Percentiles rank a stretch among this genome's conserved stretches.
These are phyloP conservation scores for Sphaeramia orbicularis DNA, from an alignment of 2,797 vertebrate species.

Conservation along the genomic window DNA sequence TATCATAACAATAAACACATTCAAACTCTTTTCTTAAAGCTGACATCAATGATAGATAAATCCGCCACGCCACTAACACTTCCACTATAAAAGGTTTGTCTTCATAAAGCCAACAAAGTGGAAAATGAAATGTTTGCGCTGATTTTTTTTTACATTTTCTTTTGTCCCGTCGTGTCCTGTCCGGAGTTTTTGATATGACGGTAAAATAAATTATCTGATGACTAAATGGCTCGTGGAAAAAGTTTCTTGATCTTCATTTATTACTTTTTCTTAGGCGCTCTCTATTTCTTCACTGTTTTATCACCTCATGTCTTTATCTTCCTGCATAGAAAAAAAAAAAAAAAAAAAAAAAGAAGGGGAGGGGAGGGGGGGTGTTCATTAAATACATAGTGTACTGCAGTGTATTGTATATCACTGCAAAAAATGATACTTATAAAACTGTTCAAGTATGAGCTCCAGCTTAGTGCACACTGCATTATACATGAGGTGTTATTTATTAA, in stretches of 20 bases:
- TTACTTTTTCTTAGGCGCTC: constrained; percentile 21
- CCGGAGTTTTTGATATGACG: constrained; percentile 22
- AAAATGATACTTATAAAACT: constrained; percentile 32
- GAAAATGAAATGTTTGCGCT: constrained; percentile 50
- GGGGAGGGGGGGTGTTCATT: not conserved
- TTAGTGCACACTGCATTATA: constrained; percentile 36
- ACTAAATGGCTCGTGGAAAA: constrained; percentile 31
- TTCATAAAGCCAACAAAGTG: constrained; percentile 39
- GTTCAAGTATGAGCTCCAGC: constrained; percentile 32
- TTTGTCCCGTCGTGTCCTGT: constrained; percentile 2
- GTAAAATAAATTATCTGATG: constrained; percentile 16
- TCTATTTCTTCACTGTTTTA: constrained; percentile 32
- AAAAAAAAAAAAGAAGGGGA: too few relatives aligned
- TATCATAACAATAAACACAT: constrained; percentile 41
- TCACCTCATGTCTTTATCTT: constrained; percentile 25
- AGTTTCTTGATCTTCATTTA: constrained; percentile 16
- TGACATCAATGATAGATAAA: constrained; percentile 35
- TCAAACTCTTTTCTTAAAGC: constrained; percentile 27
- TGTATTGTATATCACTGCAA: constrained; percentile 18
- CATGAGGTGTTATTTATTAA: constrained; percentile 52
- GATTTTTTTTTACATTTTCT: constrained; percentile 11
- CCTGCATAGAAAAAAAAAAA: constrained; percentile 16
- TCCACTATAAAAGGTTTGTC: constrained; percentile 24
- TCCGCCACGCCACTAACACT: constrained; percentile 23
- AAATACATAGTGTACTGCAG: constrained; percentile 24